phyloP scores from a whole-genome alignment of 2,113 vertebrate genomes.

The Cebus imitator region DNA sequence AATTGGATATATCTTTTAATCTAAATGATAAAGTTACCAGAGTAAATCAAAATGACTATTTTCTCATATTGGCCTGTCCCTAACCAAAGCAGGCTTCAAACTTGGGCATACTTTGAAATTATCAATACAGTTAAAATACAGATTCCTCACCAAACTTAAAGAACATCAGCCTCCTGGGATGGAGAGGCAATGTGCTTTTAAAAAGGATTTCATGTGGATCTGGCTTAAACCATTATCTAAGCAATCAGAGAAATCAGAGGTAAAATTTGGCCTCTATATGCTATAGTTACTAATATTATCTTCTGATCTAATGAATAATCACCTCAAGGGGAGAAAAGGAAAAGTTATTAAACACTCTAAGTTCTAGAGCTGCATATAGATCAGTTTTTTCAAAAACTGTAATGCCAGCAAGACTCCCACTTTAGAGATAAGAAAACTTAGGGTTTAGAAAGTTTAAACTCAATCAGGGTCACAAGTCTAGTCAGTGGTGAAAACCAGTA shows the following conservation, averaged over 20 bases:
- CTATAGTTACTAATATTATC: background rate
- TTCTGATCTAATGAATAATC: background rate
- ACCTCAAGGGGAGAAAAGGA: background rate
- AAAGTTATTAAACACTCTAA: background rate
- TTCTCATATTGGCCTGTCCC: background rate
- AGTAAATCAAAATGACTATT: background rate
- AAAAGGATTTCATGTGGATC: background rate
- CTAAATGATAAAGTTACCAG: background rate
- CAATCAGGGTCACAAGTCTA: background rate
- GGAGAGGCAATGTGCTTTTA: background rate
- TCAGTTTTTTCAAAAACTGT: background rate
- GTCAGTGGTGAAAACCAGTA: background rate
- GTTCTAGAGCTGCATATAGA: background rate
- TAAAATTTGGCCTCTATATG: background rate
- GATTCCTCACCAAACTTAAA: background rate
- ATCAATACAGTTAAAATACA: background rate
- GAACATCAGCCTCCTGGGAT: background rate
- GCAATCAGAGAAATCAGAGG: background rate
- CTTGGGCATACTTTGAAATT: background rate
- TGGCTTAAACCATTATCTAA: background rate
- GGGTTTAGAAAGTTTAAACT: background rate
- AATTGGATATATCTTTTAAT: background rate
- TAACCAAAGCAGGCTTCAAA: background rate
- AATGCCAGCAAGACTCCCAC: background rate
- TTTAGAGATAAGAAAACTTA: slow-evolving; percentile 3